Evolutionary conservation across 2,797 vertebrate species (phyloP).

Genomic region (Pachyuromys duprasi): DNA sequence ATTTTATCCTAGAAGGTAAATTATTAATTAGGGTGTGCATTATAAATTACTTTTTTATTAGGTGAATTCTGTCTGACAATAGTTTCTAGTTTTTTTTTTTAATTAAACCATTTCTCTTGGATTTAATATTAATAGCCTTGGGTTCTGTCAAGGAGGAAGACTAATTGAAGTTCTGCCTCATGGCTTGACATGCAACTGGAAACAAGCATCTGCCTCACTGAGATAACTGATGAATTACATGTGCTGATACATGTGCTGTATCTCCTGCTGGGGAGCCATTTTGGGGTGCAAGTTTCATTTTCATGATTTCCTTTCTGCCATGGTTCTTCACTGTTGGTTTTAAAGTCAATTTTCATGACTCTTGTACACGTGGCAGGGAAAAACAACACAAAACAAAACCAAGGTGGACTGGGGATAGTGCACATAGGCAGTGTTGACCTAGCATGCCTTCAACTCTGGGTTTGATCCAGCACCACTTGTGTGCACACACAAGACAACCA

Average conservation of each 20-base stretch:
- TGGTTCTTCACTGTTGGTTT: conserved; percentile 28
- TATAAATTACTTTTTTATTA: conserved; percentile 85
- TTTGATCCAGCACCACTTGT: background rate
- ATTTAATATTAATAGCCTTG: conserved; percentile 87
- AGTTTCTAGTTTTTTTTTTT: conserved; percentile 74
- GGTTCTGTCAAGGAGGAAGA: conserved; percentile 78
- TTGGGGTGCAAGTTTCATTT: conserved; percentile 61
- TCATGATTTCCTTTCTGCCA: conserved; percentile 29
- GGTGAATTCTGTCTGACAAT: conserved; percentile 81
- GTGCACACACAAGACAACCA: background rate
- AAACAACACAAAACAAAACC: background rate
- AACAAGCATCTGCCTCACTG: conserved; percentile 57
- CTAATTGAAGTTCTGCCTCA: conserved; percentile 81
- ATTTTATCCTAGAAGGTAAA: conserved; percentile 84
- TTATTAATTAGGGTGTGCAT: conserved; percentile 86
- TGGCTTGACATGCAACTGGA: conserved; percentile 54
- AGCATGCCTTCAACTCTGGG: background rate
- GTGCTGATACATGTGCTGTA: conserved; percentile 11
- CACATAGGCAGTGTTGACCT: background rate
- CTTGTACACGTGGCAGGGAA: background rate
- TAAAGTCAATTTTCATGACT: conserved; percentile 42
- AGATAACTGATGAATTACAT: conserved; percentile 55
- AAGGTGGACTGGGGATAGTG: background rate
- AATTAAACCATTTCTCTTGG: conserved; percentile 86
- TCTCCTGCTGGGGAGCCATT: conserved; percentile 28